Conservation (phyloP, 2,113 vertebrate genomes). For the Gopherus flavomarginatus region DNA sequence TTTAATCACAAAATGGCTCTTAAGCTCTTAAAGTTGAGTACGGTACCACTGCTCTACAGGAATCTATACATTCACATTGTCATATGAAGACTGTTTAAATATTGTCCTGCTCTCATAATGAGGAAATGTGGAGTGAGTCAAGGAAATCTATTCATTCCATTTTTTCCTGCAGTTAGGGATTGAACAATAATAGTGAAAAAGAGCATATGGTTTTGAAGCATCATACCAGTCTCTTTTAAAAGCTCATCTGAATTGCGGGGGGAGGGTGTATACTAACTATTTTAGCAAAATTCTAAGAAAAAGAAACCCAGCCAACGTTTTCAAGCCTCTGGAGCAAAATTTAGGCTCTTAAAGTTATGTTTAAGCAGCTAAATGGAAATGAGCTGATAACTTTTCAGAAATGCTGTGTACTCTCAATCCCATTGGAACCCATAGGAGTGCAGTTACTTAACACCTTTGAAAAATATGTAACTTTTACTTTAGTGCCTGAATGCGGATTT, state of each 20-base stretch:
- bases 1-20: neutral
- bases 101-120: neutral
- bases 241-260: rapidly evolving
- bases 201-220: neutral
- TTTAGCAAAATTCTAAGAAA: neutral
- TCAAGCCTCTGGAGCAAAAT: neutral
- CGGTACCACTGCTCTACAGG: neutral
- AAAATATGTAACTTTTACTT: neutral
- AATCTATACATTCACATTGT: neutral
- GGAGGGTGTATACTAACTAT: neutral
- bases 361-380: neutral
- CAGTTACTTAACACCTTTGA: neutral
- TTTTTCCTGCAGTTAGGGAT: neutral
- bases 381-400: neutral
- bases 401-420: neutral
- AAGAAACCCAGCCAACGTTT: neutral
- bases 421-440: rapidly evolving
- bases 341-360: neutral
- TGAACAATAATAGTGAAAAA: neutral
- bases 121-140: neutral
- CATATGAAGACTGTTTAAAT: neutral
- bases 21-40: neutral
- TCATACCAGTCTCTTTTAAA: rapidly evolving
- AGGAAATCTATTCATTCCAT: neutral
- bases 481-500: neutral